Evolutionary conservation across 2,888 invertebrate genomes (phyloP).

Genomic region (Ferrisia virgata): DNA sequence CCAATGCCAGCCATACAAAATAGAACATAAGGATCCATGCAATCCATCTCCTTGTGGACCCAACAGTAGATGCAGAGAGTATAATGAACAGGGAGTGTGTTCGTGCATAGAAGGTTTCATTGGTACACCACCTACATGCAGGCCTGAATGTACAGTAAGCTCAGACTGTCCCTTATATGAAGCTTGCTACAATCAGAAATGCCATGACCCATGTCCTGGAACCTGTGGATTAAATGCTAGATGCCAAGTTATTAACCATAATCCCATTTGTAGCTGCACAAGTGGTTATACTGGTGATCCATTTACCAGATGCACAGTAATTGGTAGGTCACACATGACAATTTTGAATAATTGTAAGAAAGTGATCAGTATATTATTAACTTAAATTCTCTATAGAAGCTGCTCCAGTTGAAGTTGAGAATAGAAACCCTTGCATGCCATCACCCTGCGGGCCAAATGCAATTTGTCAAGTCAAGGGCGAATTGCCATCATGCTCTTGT

Average conservation of each 20-base stretch:
- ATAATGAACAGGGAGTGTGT: conserved; percentile 56
- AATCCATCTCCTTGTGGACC: conserved; percentile 56
- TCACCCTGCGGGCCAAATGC: conserved; percentile 53
- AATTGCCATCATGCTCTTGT: conserved; percentile 64
- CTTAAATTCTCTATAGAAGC: conserved; percentile 46
- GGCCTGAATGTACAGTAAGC: conserved; percentile 56
- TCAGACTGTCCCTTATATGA: conserved; percentile 55
- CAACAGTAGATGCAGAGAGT: conserved; percentile 55
- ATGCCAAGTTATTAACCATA: conserved; percentile 57
- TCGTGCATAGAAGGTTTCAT: conserved; percentile 55
- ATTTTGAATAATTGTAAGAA: too few species aligned
- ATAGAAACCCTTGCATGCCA: conserved; percentile 53
- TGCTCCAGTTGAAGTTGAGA: conserved; percentile 48
- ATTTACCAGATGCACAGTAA: conserved; percentile 62
- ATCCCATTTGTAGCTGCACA: conserved; percentile 57
- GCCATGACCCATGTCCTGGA: conserved; percentile 57
- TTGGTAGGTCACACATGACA: conserved; percentile 48
- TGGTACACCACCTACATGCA: conserved; percentile 55
- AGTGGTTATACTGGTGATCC: conserved; percentile 54
- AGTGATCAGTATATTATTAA: too few species aligned
- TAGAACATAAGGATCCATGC: conserved; percentile 54
- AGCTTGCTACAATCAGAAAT: conserved; percentile 58
- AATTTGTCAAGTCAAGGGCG: conserved; percentile 53
- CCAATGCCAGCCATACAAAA: conserved; percentile 59
- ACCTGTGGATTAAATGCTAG: conserved; percentile 57